Base-by-base conservation (phyloP, 1,140 invertebrate species). In the Heterodera schachtii region DNA sequence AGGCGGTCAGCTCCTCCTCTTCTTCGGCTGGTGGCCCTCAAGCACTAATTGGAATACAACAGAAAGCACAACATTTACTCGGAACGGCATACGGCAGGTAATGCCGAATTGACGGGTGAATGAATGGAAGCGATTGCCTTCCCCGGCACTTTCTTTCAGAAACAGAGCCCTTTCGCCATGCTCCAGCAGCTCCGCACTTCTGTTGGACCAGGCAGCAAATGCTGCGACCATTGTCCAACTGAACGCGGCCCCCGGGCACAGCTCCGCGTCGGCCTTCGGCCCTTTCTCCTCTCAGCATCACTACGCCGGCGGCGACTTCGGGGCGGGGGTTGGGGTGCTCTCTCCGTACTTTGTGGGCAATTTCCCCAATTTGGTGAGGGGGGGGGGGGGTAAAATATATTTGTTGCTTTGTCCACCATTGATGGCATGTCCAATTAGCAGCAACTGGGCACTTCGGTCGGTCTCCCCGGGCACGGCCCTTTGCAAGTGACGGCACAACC, bases 281-380 rank as follows among this genome's bases (percentile, higher is more conserved):
- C 46, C 82, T 6, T 19, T 9, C 9, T 44, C 79, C 47, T 21
- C 60, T 8, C 66, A 84, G 41, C 52, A 86, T 16, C 21, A n/a
- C 19, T 83, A 75, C 71, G 71, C 31, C 19, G 81, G 57, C n/a
- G 81, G n/a, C n/a, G 85, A 0, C 16, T 64, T 21, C n/a, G n/a
- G n/a, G n/a, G n/a, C n/a, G n/a, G 47, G 64, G 3, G 49, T 46
- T n/a, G 64, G 16, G 3, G 47, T 82, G 31, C 19, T 47, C 52
- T 83, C 75, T 0, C 80, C 82, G 11, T 83, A 83, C 44, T 67
- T 83, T 43, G 52, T 86, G 83, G 85, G 82, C 82, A 83, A 86
- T 46, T 86, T 83, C 69, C 77, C 78, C 19, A 79, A 86, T 73
- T 57, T n/a, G n/a, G n/a, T n/a, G n/a, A n/a, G n/a, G n/a, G n/a